Percentiles rank a stretch among this genome's conserved stretches.
Conservation (phyloP, 2,113 vertebrate genomes). For the Hippocampus comes region DNA sequence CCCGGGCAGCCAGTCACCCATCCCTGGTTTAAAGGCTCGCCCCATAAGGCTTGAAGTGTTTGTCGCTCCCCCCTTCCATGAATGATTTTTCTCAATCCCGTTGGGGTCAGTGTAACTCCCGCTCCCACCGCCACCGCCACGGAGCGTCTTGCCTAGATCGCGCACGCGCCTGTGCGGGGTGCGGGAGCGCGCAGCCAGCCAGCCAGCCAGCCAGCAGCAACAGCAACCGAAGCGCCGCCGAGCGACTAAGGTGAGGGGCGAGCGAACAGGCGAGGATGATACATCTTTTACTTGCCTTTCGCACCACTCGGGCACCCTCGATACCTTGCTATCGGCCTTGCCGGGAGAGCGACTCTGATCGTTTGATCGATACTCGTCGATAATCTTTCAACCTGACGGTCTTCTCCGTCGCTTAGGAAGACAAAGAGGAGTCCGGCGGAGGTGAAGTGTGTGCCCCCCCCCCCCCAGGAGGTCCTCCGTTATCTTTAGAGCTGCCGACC, state of each 20-base stretch:
- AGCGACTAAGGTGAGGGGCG: neutral
- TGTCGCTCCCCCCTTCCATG: conserved; percentile 38
- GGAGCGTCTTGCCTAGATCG: conserved; percentile 34
- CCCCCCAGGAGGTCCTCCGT: neutral
- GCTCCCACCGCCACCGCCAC: conserved; percentile 52
- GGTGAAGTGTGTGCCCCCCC: conserved; percentile 3
- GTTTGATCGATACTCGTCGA: conserved; percentile 14
- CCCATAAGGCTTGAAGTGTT: neutral
- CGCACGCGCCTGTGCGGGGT: conserved; percentile 42
- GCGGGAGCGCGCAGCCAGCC: conserved; percentile 61
- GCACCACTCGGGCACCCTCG: neutral
- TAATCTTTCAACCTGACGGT: conserved; percentile 2
- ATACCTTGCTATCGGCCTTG: neutral
- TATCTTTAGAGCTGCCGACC: conserved; percentile 1
- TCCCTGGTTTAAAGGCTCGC: too few relatives aligned
- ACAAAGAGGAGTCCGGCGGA: conserved; percentile 55
- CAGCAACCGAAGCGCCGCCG: conserved; percentile 22
- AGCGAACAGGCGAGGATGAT: neutral
- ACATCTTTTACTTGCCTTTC: neutral
- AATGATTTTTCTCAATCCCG: conserved; percentile 61
- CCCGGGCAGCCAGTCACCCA: too few relatives aligned
- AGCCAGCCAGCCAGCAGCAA: conserved; percentile 5
- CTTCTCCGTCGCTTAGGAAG: conserved; percentile 11
- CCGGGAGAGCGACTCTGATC: neutral
- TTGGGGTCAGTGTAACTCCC: conserved; percentile 49